Percentiles rank a stretch among this genome's conserved stretches.
phyloP scores from a whole-genome alignment of 2,113 vertebrate species.

The Salminus brasiliensis region DNA sequence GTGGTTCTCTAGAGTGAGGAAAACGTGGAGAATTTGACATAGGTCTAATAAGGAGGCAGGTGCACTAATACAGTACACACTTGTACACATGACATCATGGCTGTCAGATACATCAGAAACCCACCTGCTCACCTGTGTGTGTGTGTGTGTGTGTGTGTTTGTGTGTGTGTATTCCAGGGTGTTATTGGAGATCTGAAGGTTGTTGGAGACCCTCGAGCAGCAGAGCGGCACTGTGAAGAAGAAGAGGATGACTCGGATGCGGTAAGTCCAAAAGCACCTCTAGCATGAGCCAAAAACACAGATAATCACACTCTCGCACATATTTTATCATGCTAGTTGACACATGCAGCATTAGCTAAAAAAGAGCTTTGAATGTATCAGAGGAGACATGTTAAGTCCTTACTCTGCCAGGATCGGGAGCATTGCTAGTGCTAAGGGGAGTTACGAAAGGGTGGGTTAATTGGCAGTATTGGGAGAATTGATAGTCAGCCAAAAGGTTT shows the following conservation, averaged over 20 bases:
- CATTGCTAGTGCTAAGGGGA: too few species aligned
- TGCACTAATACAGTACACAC: background rate
- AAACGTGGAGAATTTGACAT: background rate
- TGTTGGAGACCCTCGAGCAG: slow-evolving; percentile 78
- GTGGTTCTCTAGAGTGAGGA: background rate
- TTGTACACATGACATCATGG: background rate
- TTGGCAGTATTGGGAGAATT: too few species aligned
- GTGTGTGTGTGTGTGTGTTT: too few species aligned
- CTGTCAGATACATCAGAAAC: background rate
- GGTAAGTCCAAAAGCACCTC: slow-evolving; percentile 72
- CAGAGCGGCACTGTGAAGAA: slow-evolving; percentile 84
- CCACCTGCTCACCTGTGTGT: slow-evolving; percentile 21
- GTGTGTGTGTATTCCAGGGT: slow-evolving; percentile 74
- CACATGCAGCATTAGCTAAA: background rate
- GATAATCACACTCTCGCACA: background rate
- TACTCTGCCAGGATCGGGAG: too few species aligned
- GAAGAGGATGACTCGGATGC: slow-evolving; percentile 84
- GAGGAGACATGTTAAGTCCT: background rate
- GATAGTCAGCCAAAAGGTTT: too few species aligned
- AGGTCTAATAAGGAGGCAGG: too few species aligned
- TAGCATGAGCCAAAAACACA: background rate
- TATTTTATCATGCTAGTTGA: too few species aligned
- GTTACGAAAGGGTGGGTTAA: too few species aligned
- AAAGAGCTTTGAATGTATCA: background rate
- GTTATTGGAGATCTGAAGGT: slow-evolving; percentile 85